Conservation (phyloP, 2,797 vertebrate species). For the Glossophaga mutica region DNA sequence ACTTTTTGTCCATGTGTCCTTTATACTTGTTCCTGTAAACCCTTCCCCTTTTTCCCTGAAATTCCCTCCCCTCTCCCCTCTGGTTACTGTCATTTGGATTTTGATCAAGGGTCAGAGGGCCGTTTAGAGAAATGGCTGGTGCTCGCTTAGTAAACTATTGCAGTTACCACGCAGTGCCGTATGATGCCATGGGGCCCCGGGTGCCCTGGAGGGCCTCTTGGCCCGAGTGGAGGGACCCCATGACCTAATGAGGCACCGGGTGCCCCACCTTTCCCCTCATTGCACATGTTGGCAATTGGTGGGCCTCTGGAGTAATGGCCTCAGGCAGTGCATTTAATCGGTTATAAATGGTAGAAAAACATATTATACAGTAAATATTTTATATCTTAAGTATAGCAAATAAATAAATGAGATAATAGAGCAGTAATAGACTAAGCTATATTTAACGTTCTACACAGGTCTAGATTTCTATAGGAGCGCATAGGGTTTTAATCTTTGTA, state of each 20-base stretch:
- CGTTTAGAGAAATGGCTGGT: not conserved
- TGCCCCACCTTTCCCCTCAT: not conserved
- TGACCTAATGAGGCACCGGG: not conserved
- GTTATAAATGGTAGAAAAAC: not conserved
- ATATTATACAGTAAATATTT: not conserved
- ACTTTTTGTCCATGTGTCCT: no score
- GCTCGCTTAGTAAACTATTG: not conserved
- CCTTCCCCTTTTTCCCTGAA: no score
- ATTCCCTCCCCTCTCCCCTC: no score
- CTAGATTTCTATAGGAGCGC: not conserved
- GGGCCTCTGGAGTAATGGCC: not conserved
- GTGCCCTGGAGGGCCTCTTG: fast-evolving
- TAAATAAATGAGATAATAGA: not conserved
- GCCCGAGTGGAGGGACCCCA: not conserved
- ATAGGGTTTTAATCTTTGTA: not conserved
- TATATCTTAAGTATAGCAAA: not conserved
- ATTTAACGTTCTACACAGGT: not conserved
- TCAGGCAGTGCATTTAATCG: not conserved
- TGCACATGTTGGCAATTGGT: not conserved
- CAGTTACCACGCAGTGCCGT: fast-evolving
- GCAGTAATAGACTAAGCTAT: not conserved
- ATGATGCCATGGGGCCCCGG: fast-evolving
- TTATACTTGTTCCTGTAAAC: no score
- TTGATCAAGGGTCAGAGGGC: not conserved
- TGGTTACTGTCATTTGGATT: no score